phyloP scores from a whole-genome alignment of 2,113 vertebrate genomes.

The Protobothrops flavoviridis region DNA sequence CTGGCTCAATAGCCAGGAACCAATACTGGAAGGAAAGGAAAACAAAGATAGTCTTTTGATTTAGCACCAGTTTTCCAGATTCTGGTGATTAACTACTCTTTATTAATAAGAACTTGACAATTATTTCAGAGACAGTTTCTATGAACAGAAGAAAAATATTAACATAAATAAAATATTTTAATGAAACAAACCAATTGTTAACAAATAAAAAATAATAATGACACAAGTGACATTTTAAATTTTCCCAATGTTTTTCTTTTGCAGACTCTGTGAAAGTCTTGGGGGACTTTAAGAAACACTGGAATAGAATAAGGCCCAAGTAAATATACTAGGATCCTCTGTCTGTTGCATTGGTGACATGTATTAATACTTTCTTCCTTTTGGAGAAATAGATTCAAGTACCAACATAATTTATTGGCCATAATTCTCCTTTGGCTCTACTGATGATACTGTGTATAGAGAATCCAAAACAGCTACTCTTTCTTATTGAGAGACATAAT shows the following conservation, averaged over 20 bases:
- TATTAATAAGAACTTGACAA: constrained; percentile 31
- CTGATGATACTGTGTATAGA: neutral
- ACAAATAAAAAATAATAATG: neutral
- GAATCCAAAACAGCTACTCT: neutral
- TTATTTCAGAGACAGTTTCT: constrained; percentile 53
- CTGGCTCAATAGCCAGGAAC: neutral
- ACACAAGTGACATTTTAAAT: neutral
- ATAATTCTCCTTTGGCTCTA: neutral
- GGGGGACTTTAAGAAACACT: neutral
- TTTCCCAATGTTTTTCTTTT: neutral
- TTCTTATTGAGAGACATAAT: neutral
- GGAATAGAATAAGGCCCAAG: constrained; percentile 43
- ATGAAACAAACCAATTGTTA: neutral
- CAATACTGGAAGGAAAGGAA: too few relatives aligned
- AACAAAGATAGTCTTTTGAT: neutral
- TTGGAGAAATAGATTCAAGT: constrained; percentile 20
- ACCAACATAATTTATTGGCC: constrained; percentile 38
- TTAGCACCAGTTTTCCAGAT: constrained; percentile 35
- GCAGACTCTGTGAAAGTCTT: neutral
- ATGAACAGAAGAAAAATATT: neutral
- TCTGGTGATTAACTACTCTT: constrained; percentile 31
- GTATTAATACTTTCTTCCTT: constrained; percentile 28
- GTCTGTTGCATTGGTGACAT: constrained; percentile 49
- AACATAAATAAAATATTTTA: neutral
- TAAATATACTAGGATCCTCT: constrained; percentile 36